phyloP scores from a whole-genome alignment of 2,113 vertebrate genomes.

The Chaetodon trifascialis region DNA sequence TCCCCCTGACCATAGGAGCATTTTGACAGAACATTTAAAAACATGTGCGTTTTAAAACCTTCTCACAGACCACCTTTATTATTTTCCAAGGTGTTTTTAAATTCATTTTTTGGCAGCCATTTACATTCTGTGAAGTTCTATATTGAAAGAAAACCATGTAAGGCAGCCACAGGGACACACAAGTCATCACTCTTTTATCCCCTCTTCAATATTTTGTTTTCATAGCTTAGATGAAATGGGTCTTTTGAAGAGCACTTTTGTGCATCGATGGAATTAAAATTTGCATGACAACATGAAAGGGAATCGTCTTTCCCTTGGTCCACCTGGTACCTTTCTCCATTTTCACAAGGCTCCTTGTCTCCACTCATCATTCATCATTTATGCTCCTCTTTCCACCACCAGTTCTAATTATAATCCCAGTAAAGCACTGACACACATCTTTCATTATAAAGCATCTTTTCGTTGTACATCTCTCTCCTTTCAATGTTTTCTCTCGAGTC shows the following conservation, averaged over 20 bases:
- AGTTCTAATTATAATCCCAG: not conserved
- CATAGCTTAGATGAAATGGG: constrained; percentile 3
- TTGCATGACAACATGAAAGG: not conserved
- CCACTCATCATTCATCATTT: not conserved
- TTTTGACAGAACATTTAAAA: not conserved
- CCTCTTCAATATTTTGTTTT: not conserved
- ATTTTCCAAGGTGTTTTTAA: constrained; percentile 2
- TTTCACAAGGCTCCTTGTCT: not conserved
- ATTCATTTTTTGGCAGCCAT: not conserved
- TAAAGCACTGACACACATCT: not conserved
- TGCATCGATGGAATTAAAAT: not conserved
- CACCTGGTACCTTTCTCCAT: constrained; percentile 12
- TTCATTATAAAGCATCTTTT: constrained; percentile 26
- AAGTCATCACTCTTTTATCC: constrained; percentile 2
- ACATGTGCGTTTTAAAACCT: not conserved
- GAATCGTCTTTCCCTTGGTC: not conserved
- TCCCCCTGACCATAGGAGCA: not conserved
- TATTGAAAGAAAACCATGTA: not conserved
- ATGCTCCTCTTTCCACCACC: not conserved
- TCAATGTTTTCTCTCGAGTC: constrained; percentile 5
- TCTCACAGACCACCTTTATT: not conserved
- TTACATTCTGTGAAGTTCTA: not conserved
- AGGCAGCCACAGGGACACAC: not conserved
- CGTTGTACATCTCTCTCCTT: constrained; percentile 3
- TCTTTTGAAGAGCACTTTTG: constrained; percentile 7